Percentiles rank a stretch among this genome's conserved stretches.
These are phyloP conservation scores for Fistularia commersonii DNA, from an alignment of 2,797 vertebrate species.

Conservation along the genomic window DNA sequence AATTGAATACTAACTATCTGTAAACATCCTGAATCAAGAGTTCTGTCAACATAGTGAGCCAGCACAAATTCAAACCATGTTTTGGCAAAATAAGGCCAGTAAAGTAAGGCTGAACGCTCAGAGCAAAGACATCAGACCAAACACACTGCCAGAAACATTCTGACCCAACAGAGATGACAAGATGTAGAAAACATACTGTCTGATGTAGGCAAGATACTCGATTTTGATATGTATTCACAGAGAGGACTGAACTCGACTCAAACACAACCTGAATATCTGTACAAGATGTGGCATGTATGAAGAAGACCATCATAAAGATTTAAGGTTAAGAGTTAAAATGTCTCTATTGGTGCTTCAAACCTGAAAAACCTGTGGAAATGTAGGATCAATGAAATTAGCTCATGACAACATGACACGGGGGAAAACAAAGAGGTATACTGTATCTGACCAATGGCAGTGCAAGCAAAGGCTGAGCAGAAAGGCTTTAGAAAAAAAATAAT, in stretches of 20 bases:
- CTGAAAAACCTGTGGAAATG: conserved; percentile 15
- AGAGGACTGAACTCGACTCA: neutral
- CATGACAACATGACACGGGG: conserved; percentile 21
- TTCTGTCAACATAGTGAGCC: neutral
- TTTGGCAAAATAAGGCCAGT: conserved; percentile 14
- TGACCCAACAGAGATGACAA: conserved; percentile 14
- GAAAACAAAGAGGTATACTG: conserved; percentile 33
- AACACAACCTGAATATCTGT: too few species aligned
- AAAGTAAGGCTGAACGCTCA: conserved; percentile 22
- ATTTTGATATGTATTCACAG: neutral
- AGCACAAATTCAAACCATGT: neutral
- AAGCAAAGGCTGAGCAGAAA: conserved; percentile 42
- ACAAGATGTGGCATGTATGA: too few species aligned
- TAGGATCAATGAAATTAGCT: conserved; percentile 12
- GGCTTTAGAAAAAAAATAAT: conserved; percentile 70
- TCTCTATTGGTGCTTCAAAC: neutral
- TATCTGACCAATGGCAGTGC: conserved; percentile 41
- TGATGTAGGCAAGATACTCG: neutral
- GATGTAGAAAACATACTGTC: conserved; percentile 12
- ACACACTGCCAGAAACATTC: conserved; percentile 32
- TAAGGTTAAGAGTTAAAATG: neutral
- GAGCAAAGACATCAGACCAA: conserved; percentile 42
- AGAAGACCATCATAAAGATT: neutral
- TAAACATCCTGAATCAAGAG: conserved; percentile 4
- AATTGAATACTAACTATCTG: too few species aligned